These are phyloP conservation scores for Channallabes apus DNA, from an alignment of 2,797 vertebrate genomes.

Conservation along the genomic window DNA sequence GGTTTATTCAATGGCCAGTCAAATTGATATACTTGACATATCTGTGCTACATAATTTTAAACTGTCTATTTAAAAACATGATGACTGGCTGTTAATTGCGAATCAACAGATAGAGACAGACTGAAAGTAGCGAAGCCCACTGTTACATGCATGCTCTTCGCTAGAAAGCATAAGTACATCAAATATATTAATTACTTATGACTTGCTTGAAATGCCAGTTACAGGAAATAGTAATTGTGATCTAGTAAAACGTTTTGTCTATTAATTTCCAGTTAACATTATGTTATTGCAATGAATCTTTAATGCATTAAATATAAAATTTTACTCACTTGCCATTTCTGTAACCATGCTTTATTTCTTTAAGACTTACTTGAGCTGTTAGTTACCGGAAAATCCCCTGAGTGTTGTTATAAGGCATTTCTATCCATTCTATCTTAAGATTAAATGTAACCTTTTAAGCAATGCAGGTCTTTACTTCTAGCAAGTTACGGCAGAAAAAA, in stretches of 20 bases:
- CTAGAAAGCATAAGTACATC: too few relatives aligned
- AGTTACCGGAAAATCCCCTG: conserved; percentile 18
- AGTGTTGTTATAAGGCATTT: conserved; percentile 6
- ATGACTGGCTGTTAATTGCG: neutral
- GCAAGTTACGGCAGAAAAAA: conserved; percentile 44
- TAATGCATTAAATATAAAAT: neutral
- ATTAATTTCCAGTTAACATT: neutral
- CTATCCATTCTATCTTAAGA: conserved; percentile 9
- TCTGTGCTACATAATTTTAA: neutral
- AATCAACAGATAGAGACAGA: neutral
- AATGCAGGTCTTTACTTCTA: conserved; percentile 45
- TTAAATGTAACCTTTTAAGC: conserved; percentile 14
- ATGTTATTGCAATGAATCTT: neutral
- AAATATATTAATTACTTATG: too few relatives aligned
- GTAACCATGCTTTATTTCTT: neutral
- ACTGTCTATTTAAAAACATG: neutral
- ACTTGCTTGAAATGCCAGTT: neutral
- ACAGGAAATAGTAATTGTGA: neutral
- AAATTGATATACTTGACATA: neutral
- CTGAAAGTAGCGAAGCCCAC: too few relatives aligned
- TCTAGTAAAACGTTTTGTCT: neutral
- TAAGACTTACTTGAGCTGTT: conserved; percentile 46
- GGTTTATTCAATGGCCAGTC: neutral
- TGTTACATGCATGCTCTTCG: too few relatives aligned
- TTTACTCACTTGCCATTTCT: neutral